Evolutionary conservation across 2,797 vertebrate species (phyloP).

Genomic region (Dryobates pubescens): DNA sequence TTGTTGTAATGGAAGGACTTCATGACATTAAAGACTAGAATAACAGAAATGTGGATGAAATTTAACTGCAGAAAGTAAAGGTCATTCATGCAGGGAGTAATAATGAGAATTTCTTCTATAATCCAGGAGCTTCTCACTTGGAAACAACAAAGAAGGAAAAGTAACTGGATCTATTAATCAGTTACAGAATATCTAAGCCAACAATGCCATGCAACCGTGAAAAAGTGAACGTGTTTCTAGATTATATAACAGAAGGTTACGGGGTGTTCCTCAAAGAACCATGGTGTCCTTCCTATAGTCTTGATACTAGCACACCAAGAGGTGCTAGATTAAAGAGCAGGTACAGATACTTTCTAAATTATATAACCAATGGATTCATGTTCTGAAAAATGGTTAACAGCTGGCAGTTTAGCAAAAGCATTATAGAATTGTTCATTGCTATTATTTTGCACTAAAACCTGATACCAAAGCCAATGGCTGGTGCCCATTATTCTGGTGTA

Average conservation of each 20-base stretch:
- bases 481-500: neutral
- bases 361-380: neutral
- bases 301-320: neutral
- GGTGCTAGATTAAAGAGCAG: neutral
- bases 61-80: constrained; percentile 48
- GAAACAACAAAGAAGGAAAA: constrained; percentile 53
- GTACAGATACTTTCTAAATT: neutral
- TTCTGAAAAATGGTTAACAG: neutral
- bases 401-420: neutral
- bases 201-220: neutral
- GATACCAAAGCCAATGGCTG: neutral
- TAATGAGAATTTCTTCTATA: constrained; percentile 44
- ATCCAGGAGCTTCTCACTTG: constrained; percentile 34
- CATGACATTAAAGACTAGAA: constrained; percentile 9
- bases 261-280: neutral
- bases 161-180: constrained; percentile 37
- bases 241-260: neutral
- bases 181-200: neutral
- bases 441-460: neutral
- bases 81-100: constrained; percentile 32
- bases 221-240: neutral
- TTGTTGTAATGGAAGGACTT: neutral
- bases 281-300: neutral
- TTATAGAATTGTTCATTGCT: neutral
- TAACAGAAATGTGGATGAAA: constrained; percentile 23